These are phyloP conservation scores for Bhutanitis thaidina DNA, from an alignment of 2,888 invertebrate species.

Conservation along the genomic window DNA sequence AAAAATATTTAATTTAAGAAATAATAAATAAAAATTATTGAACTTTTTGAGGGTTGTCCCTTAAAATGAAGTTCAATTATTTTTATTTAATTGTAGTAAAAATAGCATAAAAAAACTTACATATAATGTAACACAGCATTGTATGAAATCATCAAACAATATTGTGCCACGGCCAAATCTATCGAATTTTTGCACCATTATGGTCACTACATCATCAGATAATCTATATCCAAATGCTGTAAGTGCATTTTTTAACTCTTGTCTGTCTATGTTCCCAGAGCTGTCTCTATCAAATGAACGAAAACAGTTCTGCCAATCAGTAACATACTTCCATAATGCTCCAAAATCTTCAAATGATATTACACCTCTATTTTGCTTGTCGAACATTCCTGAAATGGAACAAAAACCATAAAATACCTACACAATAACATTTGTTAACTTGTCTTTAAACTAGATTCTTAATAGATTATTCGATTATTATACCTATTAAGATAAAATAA, in stretches of 20 bases:
- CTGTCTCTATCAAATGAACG: conserved; percentile 95
- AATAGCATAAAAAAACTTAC: conserved; percentile 80
- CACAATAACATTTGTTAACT: too few relatives aligned
- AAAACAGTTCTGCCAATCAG: conserved; percentile 98
- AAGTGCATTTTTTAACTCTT: conserved; percentile 94
- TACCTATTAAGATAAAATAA: too few relatives aligned
- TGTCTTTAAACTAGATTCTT: too few relatives aligned
- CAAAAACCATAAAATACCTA: neutral
- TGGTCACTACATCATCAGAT: conserved; percentile 88
- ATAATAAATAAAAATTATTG: too few relatives aligned
- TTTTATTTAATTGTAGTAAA: too few relatives aligned
- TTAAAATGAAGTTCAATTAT: too few relatives aligned
- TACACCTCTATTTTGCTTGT: conserved; percentile 91
- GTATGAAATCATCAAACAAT: conserved; percentile 98
- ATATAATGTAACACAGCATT: conserved; percentile 95
- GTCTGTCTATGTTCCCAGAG: conserved; percentile 94
- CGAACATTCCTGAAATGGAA: conserved; percentile 90
- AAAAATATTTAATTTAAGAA: too few relatives aligned
- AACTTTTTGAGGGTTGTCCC: too few relatives aligned
- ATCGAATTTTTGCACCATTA: conserved; percentile 95
- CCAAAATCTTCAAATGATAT: conserved; percentile 98
- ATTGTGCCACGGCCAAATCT: conserved; percentile 94
- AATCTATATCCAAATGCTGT: conserved; percentile 94
- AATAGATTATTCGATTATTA: too few relatives aligned
- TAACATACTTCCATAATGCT: conserved; percentile 98